A percentile compares a stretch with the other conserved stretches of the same genome.
phyloP scores from a whole-genome alignment of 2,888 invertebrate genomes.

The Falcaria lacertinaria region DNA sequence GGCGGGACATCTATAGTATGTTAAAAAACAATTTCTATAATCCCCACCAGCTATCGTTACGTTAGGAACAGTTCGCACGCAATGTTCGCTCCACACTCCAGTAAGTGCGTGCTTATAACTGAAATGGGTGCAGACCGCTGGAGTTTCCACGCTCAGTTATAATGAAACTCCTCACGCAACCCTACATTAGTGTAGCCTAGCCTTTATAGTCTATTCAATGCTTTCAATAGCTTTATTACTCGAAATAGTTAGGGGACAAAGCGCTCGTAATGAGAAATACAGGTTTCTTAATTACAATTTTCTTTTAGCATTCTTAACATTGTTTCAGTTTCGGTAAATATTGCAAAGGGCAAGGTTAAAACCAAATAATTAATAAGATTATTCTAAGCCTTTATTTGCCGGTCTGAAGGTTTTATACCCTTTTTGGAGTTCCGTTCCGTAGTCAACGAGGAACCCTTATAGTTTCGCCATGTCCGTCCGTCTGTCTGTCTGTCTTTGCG shows the following conservation, averaged over 20 bases:
- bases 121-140: conserved; percentile 47
- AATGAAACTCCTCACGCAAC: conserved; percentile 62
- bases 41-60: conserved; percentile 34
- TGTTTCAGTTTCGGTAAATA: conserved; percentile 10
- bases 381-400: conserved; percentile 40
- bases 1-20: too few relatives aligned
- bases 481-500: too few relatives aligned
- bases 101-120: conserved; percentile 50
- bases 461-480: too few relatives aligned
- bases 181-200: conserved; percentile 18
- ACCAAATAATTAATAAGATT: conserved; percentile 43
- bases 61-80: conserved; percentile 32
- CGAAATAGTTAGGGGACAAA: background rate
- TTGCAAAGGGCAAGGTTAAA: conserved; percentile 19
- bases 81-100: conserved; percentile 35
- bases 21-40: background rate
- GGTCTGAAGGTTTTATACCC: too few relatives aligned
- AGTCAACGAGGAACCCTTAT: too few relatives aligned
- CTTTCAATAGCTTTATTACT: background rate
- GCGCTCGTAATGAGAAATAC: background rate
- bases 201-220: background rate
- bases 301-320: conserved; percentile 4
- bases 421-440: too few relatives aligned
- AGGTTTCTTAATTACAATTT: background rate
- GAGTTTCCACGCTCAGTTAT: conserved; percentile 55